Conservation (phyloP, 2,113 vertebrate species). For the Ptychochromis oligacanthus region DNA sequence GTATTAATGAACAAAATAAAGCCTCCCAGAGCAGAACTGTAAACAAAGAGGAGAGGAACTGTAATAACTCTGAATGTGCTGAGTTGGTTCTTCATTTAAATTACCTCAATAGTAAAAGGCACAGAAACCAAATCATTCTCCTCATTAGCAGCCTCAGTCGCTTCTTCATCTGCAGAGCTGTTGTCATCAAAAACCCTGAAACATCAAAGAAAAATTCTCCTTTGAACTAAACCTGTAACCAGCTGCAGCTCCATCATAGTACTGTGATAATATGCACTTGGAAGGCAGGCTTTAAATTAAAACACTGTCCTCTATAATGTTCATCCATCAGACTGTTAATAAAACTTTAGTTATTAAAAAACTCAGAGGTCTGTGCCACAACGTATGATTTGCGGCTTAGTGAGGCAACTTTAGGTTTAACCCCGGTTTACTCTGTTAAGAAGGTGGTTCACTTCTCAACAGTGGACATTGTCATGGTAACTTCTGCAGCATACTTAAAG, state of each 20-base stretch:
- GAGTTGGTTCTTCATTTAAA: no score
- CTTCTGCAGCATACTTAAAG: no score
- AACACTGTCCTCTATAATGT: background rate
- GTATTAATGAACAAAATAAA: background rate
- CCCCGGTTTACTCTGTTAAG: background rate
- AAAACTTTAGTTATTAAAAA: no score
- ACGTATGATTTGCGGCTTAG: background rate
- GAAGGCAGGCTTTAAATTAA: background rate
- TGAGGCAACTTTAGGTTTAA: background rate
- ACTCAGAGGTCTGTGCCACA: background rate
- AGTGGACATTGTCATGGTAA: accelerated
- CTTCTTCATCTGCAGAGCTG: background rate
- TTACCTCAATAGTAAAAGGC: background rate
- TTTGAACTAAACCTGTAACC: background rate
- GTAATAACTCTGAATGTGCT: background rate
- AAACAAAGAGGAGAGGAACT: no score
- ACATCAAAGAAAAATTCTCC: background rate
- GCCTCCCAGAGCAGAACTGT: background rate
- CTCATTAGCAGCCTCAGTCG: background rate
- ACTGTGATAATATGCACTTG: background rate
- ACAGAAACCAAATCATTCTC: background rate
- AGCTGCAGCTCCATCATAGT: background rate
- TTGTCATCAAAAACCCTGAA: background rate
- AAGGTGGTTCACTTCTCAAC: background rate
- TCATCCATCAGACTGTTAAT: background rate